These are phyloP conservation scores for Tetraneura akinire DNA, from an alignment of 1,140 invertebrate genomes.

Conservation along the genomic window DNA sequence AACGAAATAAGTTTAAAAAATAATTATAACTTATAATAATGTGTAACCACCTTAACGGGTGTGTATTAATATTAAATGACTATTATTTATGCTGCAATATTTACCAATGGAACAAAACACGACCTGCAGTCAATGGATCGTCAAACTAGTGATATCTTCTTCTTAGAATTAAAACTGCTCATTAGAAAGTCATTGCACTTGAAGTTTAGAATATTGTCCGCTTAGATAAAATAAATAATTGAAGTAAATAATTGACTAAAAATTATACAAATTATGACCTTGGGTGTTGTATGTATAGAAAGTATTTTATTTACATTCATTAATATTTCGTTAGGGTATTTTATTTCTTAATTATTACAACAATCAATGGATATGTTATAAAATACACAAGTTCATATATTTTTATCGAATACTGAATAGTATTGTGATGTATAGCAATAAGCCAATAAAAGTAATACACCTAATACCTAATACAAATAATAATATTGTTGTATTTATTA, in stretches of 20 bases:
- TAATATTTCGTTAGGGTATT: background rate
- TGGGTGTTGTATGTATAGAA: background rate
- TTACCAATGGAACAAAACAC: background rate
- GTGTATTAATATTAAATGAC: constrained; percentile 21
- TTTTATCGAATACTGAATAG: too few species aligned
- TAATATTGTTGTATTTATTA: too few species aligned
- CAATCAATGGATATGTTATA: background rate
- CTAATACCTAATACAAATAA: too few species aligned
- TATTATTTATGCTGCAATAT: background rate
- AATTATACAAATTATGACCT: background rate
- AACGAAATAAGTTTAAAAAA: too few species aligned
- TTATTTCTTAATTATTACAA: background rate
- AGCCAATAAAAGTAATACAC: too few species aligned
- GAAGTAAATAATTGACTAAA: constrained; percentile 13
- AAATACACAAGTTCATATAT: background rate
- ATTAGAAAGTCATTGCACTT: constrained; percentile 47
- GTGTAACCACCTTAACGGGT: constrained; percentile 13
- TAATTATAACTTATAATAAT: constrained; percentile 33
- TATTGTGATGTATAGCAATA: too few species aligned
- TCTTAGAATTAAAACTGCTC: constrained; percentile 32
- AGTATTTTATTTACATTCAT: background rate
- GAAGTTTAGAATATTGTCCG: background rate
- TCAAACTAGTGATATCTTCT: constrained; percentile 34
- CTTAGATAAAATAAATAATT: constrained; percentile 3
- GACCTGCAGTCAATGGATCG: constrained; percentile 22